These are phyloP conservation scores for Saccostrea echinata DNA, from an alignment of 1,140 invertebrate genomes.

Conservation along the genomic window DNA sequence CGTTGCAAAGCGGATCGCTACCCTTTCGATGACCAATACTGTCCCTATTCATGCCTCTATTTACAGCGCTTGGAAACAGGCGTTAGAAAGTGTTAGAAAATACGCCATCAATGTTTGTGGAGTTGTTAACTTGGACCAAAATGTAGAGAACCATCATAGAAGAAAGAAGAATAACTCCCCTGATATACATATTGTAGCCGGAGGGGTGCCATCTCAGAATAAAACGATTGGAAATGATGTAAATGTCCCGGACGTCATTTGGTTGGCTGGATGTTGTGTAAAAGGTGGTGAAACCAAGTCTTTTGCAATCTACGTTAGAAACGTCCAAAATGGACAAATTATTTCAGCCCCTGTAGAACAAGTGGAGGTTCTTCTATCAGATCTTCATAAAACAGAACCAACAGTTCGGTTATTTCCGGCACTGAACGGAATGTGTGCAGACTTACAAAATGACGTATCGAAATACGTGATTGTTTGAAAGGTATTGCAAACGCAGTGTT, in stretches of 20 bases:
- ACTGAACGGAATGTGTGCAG: conserved; percentile 59
- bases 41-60: conserved; percentile 65
- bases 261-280: conserved; percentile 71
- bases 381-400: conserved; percentile 62
- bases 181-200: conserved; percentile 62
- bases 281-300: conserved; percentile 57
- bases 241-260: conserved; percentile 70
- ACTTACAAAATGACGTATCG: conserved; percentile 66
- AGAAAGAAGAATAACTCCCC: conserved; percentile 46
- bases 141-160: conserved; percentile 25
- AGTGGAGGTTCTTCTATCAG: conserved; percentile 69
- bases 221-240: conserved; percentile 67
- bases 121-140: conserved; percentile 54
- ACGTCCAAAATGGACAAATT: conserved; percentile 59
- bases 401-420: conserved; percentile 68
- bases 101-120: conserved; percentile 67
- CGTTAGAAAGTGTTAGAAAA: conserved; percentile 55
- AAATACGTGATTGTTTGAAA: conserved; percentile 48
- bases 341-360: conserved; percentile 66
- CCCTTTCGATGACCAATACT: conserved; percentile 70
- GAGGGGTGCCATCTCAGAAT: conserved; percentile 58
- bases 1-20: conserved; percentile 59
- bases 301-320: conserved; percentile 66
- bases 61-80: conserved; percentile 64
- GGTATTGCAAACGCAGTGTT: background rate